A percentile compares a stretch with the other conserved stretches of the same genome.
Conservation (phyloP, 2,113 vertebrate genomes). For the Spheniscus mendiculus region DNA sequence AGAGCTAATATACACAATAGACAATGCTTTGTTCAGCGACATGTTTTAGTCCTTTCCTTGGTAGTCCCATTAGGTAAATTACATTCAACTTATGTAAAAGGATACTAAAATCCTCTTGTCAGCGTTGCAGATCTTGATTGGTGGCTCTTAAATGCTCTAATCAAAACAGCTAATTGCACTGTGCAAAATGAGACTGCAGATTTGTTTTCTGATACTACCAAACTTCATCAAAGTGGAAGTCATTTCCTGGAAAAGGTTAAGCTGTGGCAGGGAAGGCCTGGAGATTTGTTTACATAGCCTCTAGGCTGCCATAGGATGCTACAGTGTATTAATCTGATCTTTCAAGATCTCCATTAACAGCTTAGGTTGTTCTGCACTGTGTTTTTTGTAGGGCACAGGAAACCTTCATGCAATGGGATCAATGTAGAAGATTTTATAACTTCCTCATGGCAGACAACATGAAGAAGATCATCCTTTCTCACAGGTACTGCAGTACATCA, state of each 20-base stretch:
- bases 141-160: constrained; percentile 16
- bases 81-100: not conserved
- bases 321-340: not conserved
- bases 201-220: not conserved
- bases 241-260: constrained; percentile 27
- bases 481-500: constrained; percentile 80
- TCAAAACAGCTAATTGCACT: not conserved
- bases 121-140: constrained; percentile 5
- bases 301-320: not conserved
- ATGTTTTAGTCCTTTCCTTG: not conserved
- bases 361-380: not conserved
- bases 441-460: constrained; percentile 99
- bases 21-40: not conserved
- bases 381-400: constrained; percentile 87
- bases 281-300: constrained; percentile 14
- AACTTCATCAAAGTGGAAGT: not conserved
- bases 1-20: not conserved
- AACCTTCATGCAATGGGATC: constrained; percentile 98
- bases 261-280: not conserved
- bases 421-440: constrained; percentile 96
- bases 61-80: not conserved
- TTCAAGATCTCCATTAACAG: not conserved
- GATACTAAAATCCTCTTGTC: not conserved
- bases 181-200: constrained; percentile 12
- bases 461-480: constrained; percentile 98